Percentiles rank a stretch among this genome's conserved stretches.
These are phyloP conservation scores for Haliclona indistincta DNA, from an alignment of 37 sponge, comb jelly and placozoan genomes.

Conservation along the genomic window DNA sequence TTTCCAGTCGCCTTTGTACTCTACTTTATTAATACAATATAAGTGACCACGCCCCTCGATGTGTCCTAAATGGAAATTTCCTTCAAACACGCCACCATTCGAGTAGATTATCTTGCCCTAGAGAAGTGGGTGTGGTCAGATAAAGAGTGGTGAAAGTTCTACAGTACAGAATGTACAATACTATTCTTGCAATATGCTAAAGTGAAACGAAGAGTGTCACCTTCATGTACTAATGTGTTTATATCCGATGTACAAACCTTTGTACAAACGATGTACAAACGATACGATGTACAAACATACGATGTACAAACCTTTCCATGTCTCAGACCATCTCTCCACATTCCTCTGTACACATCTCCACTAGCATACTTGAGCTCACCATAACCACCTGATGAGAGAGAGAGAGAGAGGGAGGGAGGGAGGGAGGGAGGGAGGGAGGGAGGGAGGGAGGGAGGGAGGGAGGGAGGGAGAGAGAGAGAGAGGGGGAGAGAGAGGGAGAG, in stretches of 20 bases:
- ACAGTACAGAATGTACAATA: too few relatives aligned
- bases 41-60: conserved; percentile 79
- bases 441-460: too few relatives aligned
- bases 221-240: too few relatives aligned
- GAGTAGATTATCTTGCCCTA: conserved; percentile 77
- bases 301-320: conserved; percentile 64
- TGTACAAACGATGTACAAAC: too few relatives aligned
- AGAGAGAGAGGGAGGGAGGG: conserved; percentile 8
- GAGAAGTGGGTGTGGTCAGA: too few relatives aligned
- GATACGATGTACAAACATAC: too few relatives aligned
- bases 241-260: too few relatives aligned
- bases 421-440: conserved; percentile 18
- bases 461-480: too few relatives aligned
- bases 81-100: conserved; percentile 85
- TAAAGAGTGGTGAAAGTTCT: too few relatives aligned
- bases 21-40: conserved; percentile 56
- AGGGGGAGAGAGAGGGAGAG: too few relatives aligned
- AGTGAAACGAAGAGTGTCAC: too few relatives aligned
- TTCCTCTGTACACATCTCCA: conserved; percentile 73
- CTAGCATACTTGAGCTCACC: conserved; percentile 73
- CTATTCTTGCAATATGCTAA: too few relatives aligned
- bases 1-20: conserved; percentile 82
- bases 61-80: conserved; percentile 65
- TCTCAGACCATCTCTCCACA: conserved; percentile 76
- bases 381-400: conserved; percentile 58